Evolutionary conservation across 2,888 invertebrate species (phyloP).

Genomic region (Eupithecia exiguata): DNA sequence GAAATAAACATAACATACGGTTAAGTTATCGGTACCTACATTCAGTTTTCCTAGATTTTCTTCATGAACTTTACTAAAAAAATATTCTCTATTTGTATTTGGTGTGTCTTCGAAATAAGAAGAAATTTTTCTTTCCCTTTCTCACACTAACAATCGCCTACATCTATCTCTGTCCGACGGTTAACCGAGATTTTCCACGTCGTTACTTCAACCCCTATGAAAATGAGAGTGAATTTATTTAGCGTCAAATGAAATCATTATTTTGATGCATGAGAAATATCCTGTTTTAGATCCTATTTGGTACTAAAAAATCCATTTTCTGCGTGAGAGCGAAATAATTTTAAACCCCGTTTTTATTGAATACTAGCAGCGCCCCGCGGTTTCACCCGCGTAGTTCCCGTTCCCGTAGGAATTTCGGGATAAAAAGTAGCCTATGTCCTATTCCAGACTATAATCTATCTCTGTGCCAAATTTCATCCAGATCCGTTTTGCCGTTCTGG

Average conservation of each 20-base stretch:
- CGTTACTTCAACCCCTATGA: constrained; percentile 61
- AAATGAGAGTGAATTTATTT: constrained; percentile 70
- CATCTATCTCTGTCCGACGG: constrained; percentile 31
- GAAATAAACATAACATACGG: too few species aligned
- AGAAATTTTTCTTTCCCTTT: constrained; percentile 9
- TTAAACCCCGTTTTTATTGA: neutral
- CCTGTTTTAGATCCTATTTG: constrained; percentile 16
- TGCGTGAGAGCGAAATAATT: neutral
- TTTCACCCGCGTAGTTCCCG: too few species aligned
- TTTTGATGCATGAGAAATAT: constrained; percentile 42
- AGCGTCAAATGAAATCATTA: constrained; percentile 74
- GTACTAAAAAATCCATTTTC: constrained; percentile 15
- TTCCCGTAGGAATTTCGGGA: too few species aligned
- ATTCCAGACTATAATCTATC: too few species aligned
- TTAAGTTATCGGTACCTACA: too few species aligned
- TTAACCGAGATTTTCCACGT: constrained; percentile 61
- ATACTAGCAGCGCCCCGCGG: too few species aligned
- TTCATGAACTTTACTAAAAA: neutral
- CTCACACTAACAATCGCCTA: neutral
- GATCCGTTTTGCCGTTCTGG: too few species aligned
- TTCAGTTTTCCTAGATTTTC: neutral
- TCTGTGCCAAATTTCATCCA: too few species aligned
- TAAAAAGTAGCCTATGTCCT: too few species aligned
- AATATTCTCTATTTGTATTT: neutral
- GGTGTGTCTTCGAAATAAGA: neutral